Evolutionary conservation across 1,140 invertebrate species (phyloP).

Genomic region (Cephus cinctus): DNA sequence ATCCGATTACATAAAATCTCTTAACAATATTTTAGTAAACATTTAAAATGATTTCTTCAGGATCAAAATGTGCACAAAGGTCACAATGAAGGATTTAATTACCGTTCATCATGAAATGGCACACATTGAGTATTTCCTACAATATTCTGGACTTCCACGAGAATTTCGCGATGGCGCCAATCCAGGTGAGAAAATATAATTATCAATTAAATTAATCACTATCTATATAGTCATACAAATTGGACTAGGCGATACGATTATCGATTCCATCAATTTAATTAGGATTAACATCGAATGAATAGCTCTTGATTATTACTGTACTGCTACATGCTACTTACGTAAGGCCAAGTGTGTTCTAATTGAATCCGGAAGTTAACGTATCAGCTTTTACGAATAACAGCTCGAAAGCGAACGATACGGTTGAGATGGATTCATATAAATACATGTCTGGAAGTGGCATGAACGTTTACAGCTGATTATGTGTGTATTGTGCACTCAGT

Average conservation of each 20-base stretch:
- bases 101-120: conserved; percentile 94
- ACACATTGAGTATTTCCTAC: conserved; percentile 87
- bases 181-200: conserved; percentile 63
- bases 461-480: neutral
- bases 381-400: conserved; percentile 38
- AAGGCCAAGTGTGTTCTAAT: conserved; percentile 13
- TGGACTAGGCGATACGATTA: too few relatives aligned
- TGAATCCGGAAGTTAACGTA: conserved; percentile 36
- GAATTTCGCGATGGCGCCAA: conserved; percentile 89
- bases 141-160: conserved; percentile 80
- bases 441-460: neutral
- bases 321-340: conserved; percentile 19
- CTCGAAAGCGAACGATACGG: conserved; percentile 46
- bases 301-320: too few relatives aligned
- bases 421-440: conserved; percentile 37
- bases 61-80: conserved; percentile 93
- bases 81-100: conserved; percentile 85
- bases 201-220: too few relatives aligned
- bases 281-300: too few relatives aligned
- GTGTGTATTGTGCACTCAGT: neutral
- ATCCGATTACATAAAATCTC: conserved; percentile 1
- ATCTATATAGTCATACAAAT: too few relatives aligned
- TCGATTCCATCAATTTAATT: too few relatives aligned
- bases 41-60: conserved; percentile 58
- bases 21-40: neutral